These are phyloP conservation scores for Muscicapa adusta DNA, from an alignment of 2,113 vertebrate species.

Conservation along the genomic window DNA sequence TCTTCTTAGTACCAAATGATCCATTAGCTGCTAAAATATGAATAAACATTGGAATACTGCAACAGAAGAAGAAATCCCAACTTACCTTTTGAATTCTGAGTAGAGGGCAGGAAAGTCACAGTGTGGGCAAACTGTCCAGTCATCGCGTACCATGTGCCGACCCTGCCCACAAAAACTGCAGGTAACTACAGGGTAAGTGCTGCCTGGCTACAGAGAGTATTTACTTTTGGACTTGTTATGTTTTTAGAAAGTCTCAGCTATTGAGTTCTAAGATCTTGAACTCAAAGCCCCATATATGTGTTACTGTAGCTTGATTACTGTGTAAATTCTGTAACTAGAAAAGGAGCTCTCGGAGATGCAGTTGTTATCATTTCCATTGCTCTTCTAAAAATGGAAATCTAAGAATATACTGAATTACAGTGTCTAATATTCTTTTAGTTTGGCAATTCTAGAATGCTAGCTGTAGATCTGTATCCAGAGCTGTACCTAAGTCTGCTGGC, in stretches of 20 bases:
- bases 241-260: background rate
- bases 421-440: background rate
- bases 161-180: slow-evolving; percentile 71
- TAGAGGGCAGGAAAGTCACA: slow-evolving; percentile 92
- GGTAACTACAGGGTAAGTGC: accelerated
- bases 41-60: background rate
- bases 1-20: background rate
- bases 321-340: background rate
- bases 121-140: slow-evolving; percentile 91
- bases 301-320: background rate
- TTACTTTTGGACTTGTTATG: background rate
- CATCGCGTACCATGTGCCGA: slow-evolving; percentile 89
- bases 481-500: background rate
- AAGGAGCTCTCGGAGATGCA: background rate
- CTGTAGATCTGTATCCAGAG: background rate
- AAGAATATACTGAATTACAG: background rate
- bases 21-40: background rate
- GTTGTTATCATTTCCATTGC: background rate
- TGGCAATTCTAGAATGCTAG: background rate
- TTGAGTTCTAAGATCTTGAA: background rate
- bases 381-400: background rate
- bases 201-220: accelerated
- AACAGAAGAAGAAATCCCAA: background rate
- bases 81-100: slow-evolving; percentile 87
- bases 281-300: accelerated